phyloP scores from a whole-genome alignment of 2,888 invertebrate genomes.

The Orthosia cruda region DNA sequence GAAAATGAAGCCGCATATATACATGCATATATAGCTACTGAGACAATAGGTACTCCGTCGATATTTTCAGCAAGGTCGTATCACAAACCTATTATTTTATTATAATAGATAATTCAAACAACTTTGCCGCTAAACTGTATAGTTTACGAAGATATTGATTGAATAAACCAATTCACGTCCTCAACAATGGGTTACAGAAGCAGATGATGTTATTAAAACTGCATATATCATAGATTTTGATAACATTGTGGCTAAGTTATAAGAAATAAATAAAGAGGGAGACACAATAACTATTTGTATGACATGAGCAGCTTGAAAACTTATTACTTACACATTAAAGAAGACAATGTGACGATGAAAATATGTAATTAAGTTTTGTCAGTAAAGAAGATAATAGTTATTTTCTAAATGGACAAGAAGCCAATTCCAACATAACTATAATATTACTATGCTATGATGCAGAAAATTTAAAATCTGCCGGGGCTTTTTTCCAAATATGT shows the following conservation, averaged over 20 bases:
- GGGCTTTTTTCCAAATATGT: too few relatives aligned
- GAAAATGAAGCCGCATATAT: constrained; percentile 57
- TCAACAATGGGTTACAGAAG: background rate
- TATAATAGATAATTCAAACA: constrained; percentile 46
- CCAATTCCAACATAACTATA: background rate
- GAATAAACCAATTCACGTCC: background rate
- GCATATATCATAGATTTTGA: background rate
- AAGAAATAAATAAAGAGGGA: background rate
- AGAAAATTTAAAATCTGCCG: background rate
- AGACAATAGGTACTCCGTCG: constrained; percentile 64
- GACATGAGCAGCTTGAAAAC: background rate
- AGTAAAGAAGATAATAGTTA: background rate
- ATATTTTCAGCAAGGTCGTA: constrained; percentile 70
- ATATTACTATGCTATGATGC: background rate
- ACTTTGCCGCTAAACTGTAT: constrained; percentile 23
- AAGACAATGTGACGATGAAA: background rate
- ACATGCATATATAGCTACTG: constrained; percentile 47
- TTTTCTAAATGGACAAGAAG: background rate
- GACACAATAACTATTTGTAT: background rate
- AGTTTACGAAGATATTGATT: background rate
- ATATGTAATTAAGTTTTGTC: too few relatives aligned
- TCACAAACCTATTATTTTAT: constrained; percentile 44
- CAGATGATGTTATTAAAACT: background rate
- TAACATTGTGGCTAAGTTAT: background rate
- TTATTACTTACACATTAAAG: background rate